These are phyloP conservation scores for Temnopleurus reevesii DNA, from an alignment of 53 echinoderm and acorn worm genomes.

Conservation along the genomic window DNA sequence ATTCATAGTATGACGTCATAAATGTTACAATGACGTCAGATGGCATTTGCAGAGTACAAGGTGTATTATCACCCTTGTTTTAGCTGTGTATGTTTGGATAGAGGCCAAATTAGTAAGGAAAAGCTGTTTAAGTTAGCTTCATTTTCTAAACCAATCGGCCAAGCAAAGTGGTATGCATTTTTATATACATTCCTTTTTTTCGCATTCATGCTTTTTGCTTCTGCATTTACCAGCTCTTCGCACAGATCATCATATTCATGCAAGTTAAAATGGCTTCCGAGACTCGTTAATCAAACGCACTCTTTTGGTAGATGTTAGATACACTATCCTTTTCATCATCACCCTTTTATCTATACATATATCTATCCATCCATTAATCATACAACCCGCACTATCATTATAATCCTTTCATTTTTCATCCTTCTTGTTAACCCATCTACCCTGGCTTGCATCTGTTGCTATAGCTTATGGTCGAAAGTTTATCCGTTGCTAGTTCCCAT, in stretches of 20 bases:
- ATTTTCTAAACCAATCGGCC: neutral
- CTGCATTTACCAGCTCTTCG: neutral
- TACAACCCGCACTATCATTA: conserved; percentile 49
- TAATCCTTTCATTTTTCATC: conserved; percentile 32
- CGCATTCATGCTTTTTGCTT: neutral
- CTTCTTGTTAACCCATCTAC: conserved; percentile 27
- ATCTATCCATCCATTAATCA: conserved; percentile 10
- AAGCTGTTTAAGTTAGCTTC: too few relatives aligned
- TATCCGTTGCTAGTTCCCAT: too few relatives aligned
- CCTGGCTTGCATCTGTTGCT: neutral
- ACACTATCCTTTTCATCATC: neutral
- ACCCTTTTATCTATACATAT: neutral
- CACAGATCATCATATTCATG: neutral
- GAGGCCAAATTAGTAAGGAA: too few relatives aligned
- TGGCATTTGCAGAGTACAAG: neutral
- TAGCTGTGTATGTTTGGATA: neutral
- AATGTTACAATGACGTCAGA: conserved; percentile 26
- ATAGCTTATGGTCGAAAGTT: neutral
- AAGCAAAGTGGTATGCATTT: neutral
- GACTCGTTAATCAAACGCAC: neutral
- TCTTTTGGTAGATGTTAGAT: neutral
- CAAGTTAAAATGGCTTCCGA: conserved; percentile 1
- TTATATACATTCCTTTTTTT: neutral
- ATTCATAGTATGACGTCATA: neutral
- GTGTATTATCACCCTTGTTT: neutral